Evolutionary conservation across 2,888 invertebrate genomes (phyloP), one percentile per base, ranked within the genome.

Genomic region (Heliconius hortense): DNA sequence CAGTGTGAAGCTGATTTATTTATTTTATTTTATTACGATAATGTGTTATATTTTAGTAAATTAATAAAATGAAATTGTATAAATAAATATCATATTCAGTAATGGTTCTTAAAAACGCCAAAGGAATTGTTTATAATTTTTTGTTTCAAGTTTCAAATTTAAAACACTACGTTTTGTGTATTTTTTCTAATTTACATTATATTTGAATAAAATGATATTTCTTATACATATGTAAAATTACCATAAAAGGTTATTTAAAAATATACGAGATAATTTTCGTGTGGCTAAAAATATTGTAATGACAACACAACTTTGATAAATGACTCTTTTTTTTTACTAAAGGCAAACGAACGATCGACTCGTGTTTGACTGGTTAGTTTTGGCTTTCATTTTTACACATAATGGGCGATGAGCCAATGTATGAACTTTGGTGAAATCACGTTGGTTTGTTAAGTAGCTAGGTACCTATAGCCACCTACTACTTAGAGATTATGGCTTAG

Each of bases 341-440:
- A 39, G 4, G 11, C 13, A 53, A 24, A 62, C 24, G 60, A 28
- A 43, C 43, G 73, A 60, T 59, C n/a, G 59, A 59, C 68, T 68
- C 43, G 31, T 24, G 73, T 68, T 68, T 35, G 69, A 72, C 76
- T 76, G 76, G 73, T 74, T 74, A 70, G 69, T 75, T 75, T 71
- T 71, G 75, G 74, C 76, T 76, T 78, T 78, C 75, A 73, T 78
- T 78, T 76, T 76, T 76, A 64, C 67, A 73, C 15, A 68, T 72
- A 60, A 74, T 69, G 48, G 60, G 69, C 76, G 24, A 56, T 66
- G 75, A 76, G 74, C 76, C 74, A 53, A 72, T 48, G 39, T 69
- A 63, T 72, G 74, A 74, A 66, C 76, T 74, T 72, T 78, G 68
- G 67, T 70, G 71, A 75, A 75, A 75, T 70, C 72, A 73, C 68